A percentile compares a stretch with the other conserved stretches of the same genome.
These are phyloP conservation scores for Cyphomyrus discorhynchus DNA, from an alignment of 2,113 vertebrate species.

Conservation along the genomic window DNA sequence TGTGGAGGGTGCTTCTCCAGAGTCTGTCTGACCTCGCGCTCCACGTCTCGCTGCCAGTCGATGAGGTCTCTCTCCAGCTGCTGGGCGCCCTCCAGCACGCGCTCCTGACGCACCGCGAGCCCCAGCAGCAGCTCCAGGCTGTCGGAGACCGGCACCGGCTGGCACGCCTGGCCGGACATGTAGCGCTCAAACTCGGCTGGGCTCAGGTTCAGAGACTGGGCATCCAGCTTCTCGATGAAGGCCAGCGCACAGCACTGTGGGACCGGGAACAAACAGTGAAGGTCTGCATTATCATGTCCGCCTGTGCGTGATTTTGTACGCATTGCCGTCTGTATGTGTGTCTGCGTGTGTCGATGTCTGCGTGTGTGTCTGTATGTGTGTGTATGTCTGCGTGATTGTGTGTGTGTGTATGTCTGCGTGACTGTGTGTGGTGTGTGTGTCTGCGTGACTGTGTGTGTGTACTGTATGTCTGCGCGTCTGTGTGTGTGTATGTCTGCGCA, in stretches of 20 bases:
- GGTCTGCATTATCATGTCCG: not conserved
- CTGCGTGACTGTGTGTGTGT: too few relatives aligned
- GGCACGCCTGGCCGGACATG: slow-evolving; percentile 87
- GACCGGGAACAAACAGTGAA: not conserved
- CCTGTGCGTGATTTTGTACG: not conserved
- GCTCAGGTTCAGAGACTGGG: slow-evolving; percentile 85
- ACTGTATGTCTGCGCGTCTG: not conserved
- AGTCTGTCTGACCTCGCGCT: slow-evolving; percentile 77
- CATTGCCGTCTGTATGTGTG: not conserved
- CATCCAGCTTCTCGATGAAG: slow-evolving; percentile 96
- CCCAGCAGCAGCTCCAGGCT: slow-evolving; percentile 77
- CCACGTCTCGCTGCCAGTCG: slow-evolving; percentile 86
- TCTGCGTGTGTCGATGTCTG: not conserved
- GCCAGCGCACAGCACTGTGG: slow-evolving; percentile 88
- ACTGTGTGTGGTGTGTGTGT: not conserved
- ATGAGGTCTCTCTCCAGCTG: slow-evolving; percentile 87
- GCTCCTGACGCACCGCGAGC: slow-evolving; percentile 76
- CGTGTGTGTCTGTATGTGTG: not conserved
- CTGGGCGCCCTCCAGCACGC: slow-evolving; percentile 71
- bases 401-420: not conserved
- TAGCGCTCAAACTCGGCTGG: slow-evolving; percentile 89
- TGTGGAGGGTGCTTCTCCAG: slow-evolving; percentile 74
- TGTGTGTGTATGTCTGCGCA: not conserved
- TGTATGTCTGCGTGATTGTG: not conserved
- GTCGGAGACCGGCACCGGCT: slow-evolving; percentile 55